Evolutionary conservation across 2,113 vertebrate genomes (phyloP), one percentile per base, ranked within the genome.

Genomic region (Setophaga petechia): DNA sequence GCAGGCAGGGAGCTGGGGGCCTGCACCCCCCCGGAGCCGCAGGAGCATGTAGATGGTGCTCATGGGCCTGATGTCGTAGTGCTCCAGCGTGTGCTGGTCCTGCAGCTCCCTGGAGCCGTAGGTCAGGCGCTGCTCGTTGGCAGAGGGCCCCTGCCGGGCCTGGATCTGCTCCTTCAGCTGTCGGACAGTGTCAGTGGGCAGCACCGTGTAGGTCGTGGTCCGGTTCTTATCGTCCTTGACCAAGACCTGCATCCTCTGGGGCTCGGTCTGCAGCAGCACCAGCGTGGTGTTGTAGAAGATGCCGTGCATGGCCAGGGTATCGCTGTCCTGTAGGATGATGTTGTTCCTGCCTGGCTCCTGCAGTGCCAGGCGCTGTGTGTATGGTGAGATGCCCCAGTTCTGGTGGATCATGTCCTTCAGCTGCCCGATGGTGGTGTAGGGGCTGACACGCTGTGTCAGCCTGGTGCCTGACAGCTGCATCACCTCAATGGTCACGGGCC

Each of bases 101-200:
- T 93, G 63, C 83, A 96, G 41, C 37, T 73, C 59, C 28, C 0
- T 13, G 55, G 67, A 47, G 23, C 12, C 33, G 0, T 86, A 90
- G 0, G 47, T 92, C 46, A 97, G 72, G 39, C 33, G 43, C 35
- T 96, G 96, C 83, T 95, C 85, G 0, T 10, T 1, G 1, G 31
- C 59, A 0, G 30, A 1, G 27, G 85, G 66, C 2, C 85, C 75
- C 4, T 23, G 15, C 14, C 0, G 35, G 1, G 1, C 5, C 1
- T 75, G 80, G 75, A 97, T 93, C 75, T 67, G 8, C 39, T 83
- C 35, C 59, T 97, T 97, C 79, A 97, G 90, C 54, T 90, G 51
- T 20, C 16, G 3, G 23, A 97, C 51, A 0, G 95, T 96, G 75
- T 46, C 4, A 0, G 83, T 86, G 80, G 83, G 95, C 35, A 3